A percentile compares a stretch with the other conserved stretches of the same genome.
Conservation (phyloP, 2,888 invertebrate species). For the Tachystola acroxantha region DNA sequence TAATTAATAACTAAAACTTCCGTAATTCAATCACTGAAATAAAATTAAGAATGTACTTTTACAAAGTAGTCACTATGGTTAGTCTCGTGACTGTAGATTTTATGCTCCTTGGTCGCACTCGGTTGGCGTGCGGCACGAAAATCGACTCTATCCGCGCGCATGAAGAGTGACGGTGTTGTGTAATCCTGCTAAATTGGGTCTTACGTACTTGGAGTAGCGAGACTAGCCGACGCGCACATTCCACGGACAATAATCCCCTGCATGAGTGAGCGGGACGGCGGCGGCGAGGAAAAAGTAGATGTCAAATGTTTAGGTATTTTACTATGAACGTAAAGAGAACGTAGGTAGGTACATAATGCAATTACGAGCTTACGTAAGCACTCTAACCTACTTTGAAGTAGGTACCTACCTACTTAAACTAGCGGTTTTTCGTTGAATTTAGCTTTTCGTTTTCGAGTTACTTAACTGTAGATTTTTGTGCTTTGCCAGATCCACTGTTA, state of each 20-base stretch:
- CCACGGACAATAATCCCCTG: conserved; percentile 66
- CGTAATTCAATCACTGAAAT: conserved; percentile 35
- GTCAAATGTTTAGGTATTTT: conserved; percentile 76
- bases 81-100: conserved; percentile 55
- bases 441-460: too few species aligned
- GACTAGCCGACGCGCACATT: conserved; percentile 77
- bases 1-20: conserved; percentile 2
- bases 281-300: conserved; percentile 68
- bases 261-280: conserved; percentile 61
- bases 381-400: conserved; percentile 58
- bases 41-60: conserved; percentile 69
- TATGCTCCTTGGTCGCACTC: conserved; percentile 23
- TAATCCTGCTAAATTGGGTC: conserved; percentile 29
- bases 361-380: conserved; percentile 69
- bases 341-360: conserved; percentile 69
- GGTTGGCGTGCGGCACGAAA: conserved; percentile 21
- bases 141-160: conserved; percentile 28
- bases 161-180: conserved; percentile 23
- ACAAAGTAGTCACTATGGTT: conserved; percentile 68
- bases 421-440: conserved; percentile 21
- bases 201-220: conserved; percentile 48
- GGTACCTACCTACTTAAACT: conserved; percentile 19
- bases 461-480: too few species aligned
- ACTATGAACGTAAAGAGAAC: conserved; percentile 64
- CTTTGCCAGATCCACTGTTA: too few species aligned